A percentile compares a stretch with the other conserved stretches of the same genome.
phyloP scores from a whole-genome alignment of 92 coral and sea anemone species.

The Nematostella vectensis region DNA sequence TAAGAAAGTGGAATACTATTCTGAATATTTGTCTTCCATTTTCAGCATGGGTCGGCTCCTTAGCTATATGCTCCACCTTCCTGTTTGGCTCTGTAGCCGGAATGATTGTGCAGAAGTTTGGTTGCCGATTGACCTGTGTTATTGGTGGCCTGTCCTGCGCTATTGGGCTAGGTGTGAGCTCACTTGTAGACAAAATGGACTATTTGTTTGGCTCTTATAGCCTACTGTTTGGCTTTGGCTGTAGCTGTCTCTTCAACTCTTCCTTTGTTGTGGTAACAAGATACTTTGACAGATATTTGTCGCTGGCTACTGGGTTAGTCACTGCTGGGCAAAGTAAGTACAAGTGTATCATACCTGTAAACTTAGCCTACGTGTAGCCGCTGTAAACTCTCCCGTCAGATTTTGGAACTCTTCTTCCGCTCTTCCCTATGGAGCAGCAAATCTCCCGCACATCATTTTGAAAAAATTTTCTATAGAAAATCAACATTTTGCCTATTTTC shows the following conservation, averaged over 20 bases:
- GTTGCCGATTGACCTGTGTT: conserved; percentile 31
- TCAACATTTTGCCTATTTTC: too few species aligned
- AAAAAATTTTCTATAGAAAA: too few species aligned
- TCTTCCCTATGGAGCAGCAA: too few species aligned
- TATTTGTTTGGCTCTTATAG: conserved; percentile 22
- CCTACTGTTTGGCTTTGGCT: conserved; percentile 25
- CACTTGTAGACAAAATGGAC: conserved; percentile 17
- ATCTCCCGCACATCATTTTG: too few species aligned
- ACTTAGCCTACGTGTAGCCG: too few species aligned
- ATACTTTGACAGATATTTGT: conserved; percentile 18
- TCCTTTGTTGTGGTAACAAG: conserved; percentile 17
- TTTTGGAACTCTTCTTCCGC: too few species aligned
- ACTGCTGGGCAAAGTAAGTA: conserved; percentile 14
- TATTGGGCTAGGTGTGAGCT: conserved; percentile 30
- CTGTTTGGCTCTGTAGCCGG: conserved; percentile 34
- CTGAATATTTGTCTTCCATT: too few species aligned
- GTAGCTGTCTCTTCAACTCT: conserved; percentile 23
- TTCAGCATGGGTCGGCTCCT: conserved; percentile 53
- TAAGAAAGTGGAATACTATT: too few species aligned
- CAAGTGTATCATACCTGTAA: background rate
- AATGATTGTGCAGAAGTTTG: conserved; percentile 24
- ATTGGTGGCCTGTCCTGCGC: conserved; percentile 24
- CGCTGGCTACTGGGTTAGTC: conserved; percentile 18
- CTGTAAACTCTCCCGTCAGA: too few species aligned
- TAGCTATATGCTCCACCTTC: conserved; percentile 32